phyloP scores from a whole-genome alignment of 2,113 vertebrate genomes.

The Bubalus kerabau region DNA sequence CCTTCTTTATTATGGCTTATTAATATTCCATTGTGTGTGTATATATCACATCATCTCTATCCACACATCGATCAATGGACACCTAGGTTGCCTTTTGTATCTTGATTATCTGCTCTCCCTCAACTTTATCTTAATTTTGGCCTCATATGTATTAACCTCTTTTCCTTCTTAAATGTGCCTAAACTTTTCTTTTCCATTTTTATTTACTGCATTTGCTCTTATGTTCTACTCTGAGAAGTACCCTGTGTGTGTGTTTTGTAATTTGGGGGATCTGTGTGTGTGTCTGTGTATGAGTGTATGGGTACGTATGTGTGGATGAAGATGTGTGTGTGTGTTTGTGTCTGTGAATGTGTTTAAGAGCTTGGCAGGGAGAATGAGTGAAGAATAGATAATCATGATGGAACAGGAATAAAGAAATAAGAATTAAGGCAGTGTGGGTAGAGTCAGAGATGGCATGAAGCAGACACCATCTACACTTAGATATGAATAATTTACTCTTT shows the following conservation, averaged over 20 bases:
- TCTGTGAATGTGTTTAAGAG: neutral
- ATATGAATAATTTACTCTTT: neutral
- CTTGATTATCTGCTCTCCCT: neutral
- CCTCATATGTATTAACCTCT: neutral
- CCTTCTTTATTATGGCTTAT: neutral
- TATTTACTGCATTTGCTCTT: neutral
- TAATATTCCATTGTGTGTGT: neutral
- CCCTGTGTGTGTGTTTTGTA: accelerated
- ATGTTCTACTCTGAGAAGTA: neutral
- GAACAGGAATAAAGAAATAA: neutral
- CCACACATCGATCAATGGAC: neutral
- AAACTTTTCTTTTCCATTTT: neutral
- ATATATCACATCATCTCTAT: neutral
- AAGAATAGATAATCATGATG: neutral
- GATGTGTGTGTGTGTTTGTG: neutral
- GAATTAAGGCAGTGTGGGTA: neutral
- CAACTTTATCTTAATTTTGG: neutral
- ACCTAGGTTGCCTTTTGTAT: neutral
- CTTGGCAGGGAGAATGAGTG: neutral
- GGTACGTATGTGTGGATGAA: neutral
- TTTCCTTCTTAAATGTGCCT: neutral
- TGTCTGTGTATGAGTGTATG: neutral
- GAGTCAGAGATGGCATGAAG: neutral
- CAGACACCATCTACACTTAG: neutral
- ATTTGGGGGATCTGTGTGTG: neutral